phyloP scores from a whole-genome alignment of 2,113 vertebrate species.

The Indicator indicator region DNA sequence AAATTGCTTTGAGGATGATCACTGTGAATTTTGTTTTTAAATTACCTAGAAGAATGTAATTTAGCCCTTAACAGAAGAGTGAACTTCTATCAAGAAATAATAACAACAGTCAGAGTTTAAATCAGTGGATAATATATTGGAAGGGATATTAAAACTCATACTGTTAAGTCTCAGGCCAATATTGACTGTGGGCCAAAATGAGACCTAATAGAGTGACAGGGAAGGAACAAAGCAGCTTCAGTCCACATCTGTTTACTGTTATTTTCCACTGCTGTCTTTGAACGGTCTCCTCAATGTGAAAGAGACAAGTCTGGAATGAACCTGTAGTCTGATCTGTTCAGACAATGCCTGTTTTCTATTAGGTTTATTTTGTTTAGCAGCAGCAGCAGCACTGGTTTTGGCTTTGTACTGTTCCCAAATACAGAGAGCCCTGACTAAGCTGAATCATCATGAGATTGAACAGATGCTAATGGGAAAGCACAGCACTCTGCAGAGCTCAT shows the following conservation, averaged over 20 bases:
- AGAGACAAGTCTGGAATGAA: conserved; percentile 14
- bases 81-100: neutral
- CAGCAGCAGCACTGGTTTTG: conserved; percentile 22
- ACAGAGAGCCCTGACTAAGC: conserved; percentile 43
- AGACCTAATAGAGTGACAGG: conserved; percentile 3
- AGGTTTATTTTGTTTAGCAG: conserved; percentile 52
- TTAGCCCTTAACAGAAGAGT: neutral
- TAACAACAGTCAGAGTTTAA: neutral
- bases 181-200: neutral
- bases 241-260: conserved; percentile 13
- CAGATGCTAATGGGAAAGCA: conserved; percentile 35
- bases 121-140: conserved; percentile 28
- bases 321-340: conserved; percentile 33
- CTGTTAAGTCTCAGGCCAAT: neutral
- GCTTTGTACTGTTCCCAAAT: neutral
- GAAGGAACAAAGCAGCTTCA: neutral
- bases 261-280: conserved; percentile 19
- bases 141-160: neutral
- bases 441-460: conserved; percentile 35
- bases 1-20: neutral
- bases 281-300: neutral
- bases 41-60: neutral
- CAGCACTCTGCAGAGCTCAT: conserved; percentile 37
- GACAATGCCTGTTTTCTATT: conserved; percentile 46
- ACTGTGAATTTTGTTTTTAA: neutral